Conservation (phyloP, 2,113 vertebrate genomes). For the Nothobranchius furzeri region DNA sequence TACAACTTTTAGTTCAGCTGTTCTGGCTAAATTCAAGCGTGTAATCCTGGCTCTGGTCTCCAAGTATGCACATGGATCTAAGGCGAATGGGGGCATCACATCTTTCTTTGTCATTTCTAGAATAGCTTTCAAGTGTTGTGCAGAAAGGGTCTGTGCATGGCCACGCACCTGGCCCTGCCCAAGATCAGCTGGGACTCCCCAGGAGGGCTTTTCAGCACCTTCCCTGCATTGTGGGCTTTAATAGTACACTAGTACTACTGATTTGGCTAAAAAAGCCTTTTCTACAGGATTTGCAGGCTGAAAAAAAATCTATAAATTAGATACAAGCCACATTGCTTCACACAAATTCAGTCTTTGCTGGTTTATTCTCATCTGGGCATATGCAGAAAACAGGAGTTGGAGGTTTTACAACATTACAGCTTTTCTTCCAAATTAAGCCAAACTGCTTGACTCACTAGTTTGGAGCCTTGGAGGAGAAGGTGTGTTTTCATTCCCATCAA, state of each 20-base stretch:
- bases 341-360: not conserved
- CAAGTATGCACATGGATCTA: constrained; percentile 15
- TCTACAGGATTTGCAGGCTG: constrained; percentile 18
- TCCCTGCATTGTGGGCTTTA: constrained; percentile 1
- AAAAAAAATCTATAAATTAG: constrained; percentile 20
- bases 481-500: constrained; percentile 22
- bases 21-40: constrained; percentile 17
- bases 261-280: constrained; percentile 1
- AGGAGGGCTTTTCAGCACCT: constrained; percentile 23
- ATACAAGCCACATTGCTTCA: constrained; percentile 14
- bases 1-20: constrained; percentile 17
- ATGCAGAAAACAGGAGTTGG: not conserved
- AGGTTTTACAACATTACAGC: constrained; percentile 5
- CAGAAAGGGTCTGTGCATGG: constrained; percentile 5
- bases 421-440: not conserved
- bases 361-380: not conserved
- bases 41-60: constrained; percentile 21
- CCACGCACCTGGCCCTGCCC: constrained; percentile 49
- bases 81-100: constrained; percentile 39
- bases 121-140: constrained; percentile 21
- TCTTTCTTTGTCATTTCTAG: constrained; percentile 49
- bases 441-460: constrained; percentile 12
- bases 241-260: not conserved
- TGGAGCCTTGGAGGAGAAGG: constrained; percentile 2
- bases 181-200: constrained; percentile 22